A percentile compares a stretch with the other conserved stretches of the same genome.
Evolutionary conservation across 2,888 invertebrate species (phyloP).

Genomic region (Brachypterus glaber): DNA sequence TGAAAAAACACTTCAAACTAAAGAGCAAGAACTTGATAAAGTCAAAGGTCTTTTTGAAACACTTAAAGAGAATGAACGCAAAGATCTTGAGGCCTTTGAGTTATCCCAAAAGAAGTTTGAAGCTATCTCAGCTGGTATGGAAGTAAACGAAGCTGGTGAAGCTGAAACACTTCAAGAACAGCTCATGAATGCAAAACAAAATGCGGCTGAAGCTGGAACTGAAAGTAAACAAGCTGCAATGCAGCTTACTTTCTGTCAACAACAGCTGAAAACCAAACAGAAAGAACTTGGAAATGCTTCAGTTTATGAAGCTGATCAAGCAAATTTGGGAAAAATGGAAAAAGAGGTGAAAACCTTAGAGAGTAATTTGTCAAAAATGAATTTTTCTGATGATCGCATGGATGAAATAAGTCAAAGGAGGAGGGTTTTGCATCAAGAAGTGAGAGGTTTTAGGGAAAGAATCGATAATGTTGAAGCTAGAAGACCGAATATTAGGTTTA

Average conservation of each 20-base stretch:
- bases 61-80: conserved; percentile 56
- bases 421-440: conserved; percentile 46
- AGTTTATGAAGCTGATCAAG: conserved; percentile 58
- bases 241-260: conserved; percentile 56
- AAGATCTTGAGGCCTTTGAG: conserved; percentile 56
- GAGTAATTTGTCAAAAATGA: conserved; percentile 32
- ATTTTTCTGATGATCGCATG: conserved; percentile 54
- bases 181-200: conserved; percentile 71
- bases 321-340: conserved; percentile 47
- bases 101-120: conserved; percentile 72
- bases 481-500: conserved; percentile 53
- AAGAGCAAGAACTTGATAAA: conserved; percentile 52
- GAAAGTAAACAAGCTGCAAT: conserved; percentile 69
- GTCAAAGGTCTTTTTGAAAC: conserved; percentile 55
- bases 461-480: conserved; percentile 50
- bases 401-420: conserved; percentile 45
- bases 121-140: conserved; percentile 74
- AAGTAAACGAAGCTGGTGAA: conserved; percentile 67
- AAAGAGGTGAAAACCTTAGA: conserved; percentile 43
- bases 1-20: conserved; percentile 48
- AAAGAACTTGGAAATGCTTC: conserved; percentile 58
- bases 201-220: conserved; percentile 66
- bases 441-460: conserved; percentile 46
- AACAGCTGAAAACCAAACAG: conserved; percentile 55
- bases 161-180: conserved; percentile 83